A percentile compares a stretch with the other conserved stretches of the same genome.
phyloP scores from a whole-genome alignment of 2,888 invertebrate species.

The Drosophila macrospina region DNA sequence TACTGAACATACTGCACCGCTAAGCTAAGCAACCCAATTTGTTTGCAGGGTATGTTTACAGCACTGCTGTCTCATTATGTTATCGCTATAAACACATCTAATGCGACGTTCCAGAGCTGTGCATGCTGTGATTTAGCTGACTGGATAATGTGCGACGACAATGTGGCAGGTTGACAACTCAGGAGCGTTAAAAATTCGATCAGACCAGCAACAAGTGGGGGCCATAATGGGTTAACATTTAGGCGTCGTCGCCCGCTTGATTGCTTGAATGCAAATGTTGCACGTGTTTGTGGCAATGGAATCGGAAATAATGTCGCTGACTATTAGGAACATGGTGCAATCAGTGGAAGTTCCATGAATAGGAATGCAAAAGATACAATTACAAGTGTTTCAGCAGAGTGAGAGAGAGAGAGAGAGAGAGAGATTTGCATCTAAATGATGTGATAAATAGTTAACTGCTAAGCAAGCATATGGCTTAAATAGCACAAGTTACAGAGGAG shows the following conservation, averaged over 20 bases:
- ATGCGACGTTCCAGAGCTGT: conserved; percentile 63
- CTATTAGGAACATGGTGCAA: conserved; percentile 65
- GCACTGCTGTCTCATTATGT: conserved; percentile 54
- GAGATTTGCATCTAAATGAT: conserved; percentile 6
- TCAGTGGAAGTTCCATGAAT: conserved; percentile 29
- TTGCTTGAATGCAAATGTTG: conserved; percentile 50
- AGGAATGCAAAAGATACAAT: conserved; percentile 18
- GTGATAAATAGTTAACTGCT: conserved; percentile 2
- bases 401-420: too few species aligned
- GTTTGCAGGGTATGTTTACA: conserved; percentile 11
- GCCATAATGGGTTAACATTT: conserved; percentile 72
- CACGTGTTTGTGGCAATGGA: conserved; percentile 50
- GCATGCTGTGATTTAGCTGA: conserved; percentile 39
- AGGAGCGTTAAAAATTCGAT: conserved; percentile 48
- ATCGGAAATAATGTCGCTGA: conserved; percentile 58
- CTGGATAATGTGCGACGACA: conserved; percentile 68
- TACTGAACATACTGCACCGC: background rate
- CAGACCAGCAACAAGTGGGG: conserved; percentile 29
- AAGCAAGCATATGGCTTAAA: background rate
- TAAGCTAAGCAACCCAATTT: background rate
- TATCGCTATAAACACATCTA: conserved; percentile 62
- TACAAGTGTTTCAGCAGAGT: background rate
- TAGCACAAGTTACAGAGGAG: background rate
- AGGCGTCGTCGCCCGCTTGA: conserved; percentile 18
- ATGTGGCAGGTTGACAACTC: conserved; percentile 25